Conservation (phyloP, 1,140 invertebrate genomes). For the Scaptomyza graminum region DNA sequence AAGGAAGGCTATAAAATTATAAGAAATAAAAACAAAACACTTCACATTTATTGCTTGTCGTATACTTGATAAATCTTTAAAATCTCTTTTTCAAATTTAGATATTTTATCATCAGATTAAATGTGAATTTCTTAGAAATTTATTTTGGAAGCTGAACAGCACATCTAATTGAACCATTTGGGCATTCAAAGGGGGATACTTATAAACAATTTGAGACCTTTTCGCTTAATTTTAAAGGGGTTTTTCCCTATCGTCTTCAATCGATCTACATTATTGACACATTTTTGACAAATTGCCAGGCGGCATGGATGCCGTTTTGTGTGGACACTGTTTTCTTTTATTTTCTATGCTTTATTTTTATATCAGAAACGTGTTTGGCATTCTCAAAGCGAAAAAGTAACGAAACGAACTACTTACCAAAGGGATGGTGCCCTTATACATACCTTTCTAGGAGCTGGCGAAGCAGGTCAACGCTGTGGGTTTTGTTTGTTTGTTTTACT, state of each 20-base stretch:
- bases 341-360: slow-evolving; percentile 28
- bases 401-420: slow-evolving; percentile 25
- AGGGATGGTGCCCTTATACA: slow-evolving; percentile 46
- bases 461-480: slow-evolving; percentile 66
- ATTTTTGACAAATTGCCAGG: slow-evolving; percentile 80
- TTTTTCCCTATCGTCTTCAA: slow-evolving; percentile 43
- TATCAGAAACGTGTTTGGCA: slow-evolving; percentile 69
- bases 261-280: slow-evolving; percentile 80
- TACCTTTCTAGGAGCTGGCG: slow-evolving; percentile 52
- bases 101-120: not conserved
- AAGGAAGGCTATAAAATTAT: not conserved
- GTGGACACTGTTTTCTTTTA: slow-evolving; percentile 50
- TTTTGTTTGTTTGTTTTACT: slow-evolving; percentile 74
- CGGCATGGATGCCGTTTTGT: slow-evolving; percentile 36
- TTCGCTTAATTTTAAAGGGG: slow-evolving; percentile 60
- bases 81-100: slow-evolving; percentile 11
- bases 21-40: not conserved
- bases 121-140: not conserved
- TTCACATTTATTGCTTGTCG: not conserved
- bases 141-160: not conserved
- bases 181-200: slow-evolving; percentile 5
- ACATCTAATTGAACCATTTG: slow-evolving; percentile 21
- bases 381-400: slow-evolving; percentile 33
- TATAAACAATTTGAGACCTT: slow-evolving; percentile 58
- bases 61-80: not conserved